These are phyloP conservation scores for Triplophysa bombifrons DNA, from an alignment of 2,797 vertebrate genomes.

Conservation along the genomic window DNA sequence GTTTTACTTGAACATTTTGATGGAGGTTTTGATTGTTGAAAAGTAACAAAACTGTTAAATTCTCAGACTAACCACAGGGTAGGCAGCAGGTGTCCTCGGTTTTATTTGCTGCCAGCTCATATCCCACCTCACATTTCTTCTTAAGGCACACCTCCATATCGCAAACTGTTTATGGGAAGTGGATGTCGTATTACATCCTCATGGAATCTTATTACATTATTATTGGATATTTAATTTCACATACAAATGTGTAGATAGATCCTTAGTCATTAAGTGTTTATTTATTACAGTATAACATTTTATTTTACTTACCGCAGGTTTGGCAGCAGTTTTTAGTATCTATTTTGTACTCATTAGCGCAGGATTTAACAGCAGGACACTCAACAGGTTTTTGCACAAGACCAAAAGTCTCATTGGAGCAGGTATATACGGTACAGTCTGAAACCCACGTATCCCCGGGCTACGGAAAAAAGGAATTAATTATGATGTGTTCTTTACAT, in stretches of 20 bases:
- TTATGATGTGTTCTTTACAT: not conserved
- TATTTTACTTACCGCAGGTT: slow-evolving; percentile 69
- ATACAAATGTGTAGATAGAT: not conserved
- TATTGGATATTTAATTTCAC: not conserved
- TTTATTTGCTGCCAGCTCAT: slow-evolving; percentile 38
- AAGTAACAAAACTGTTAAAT: slow-evolving; percentile 16
- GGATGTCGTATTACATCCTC: too few relatives aligned
- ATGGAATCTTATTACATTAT: too few relatives aligned
- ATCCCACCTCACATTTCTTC: slow-evolving; percentile 64
- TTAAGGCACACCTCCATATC: slow-evolving; percentile 54
- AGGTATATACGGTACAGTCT: slow-evolving; percentile 79
- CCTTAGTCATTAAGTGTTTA: not conserved
- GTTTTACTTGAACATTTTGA: too few relatives aligned
- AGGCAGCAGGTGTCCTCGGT: slow-evolving; percentile 72
- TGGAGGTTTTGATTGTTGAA: not conserved
- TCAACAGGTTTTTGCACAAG: slow-evolving; percentile 65
- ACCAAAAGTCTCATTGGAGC: slow-evolving; percentile 64
- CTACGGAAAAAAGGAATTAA: slow-evolving; percentile 63
- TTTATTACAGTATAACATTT: not conserved
- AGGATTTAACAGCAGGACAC: slow-evolving; percentile 69
- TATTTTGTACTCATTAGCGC: slow-evolving; percentile 68
- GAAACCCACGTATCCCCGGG: slow-evolving; percentile 79
- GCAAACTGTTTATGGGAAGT: slow-evolving; percentile 68
- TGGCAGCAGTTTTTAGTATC: slow-evolving; percentile 77
- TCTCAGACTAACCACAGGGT: slow-evolving; percentile 71